These are phyloP conservation scores for Rhynchopsitta pachyrhyncha DNA, from an alignment of 2,113 vertebrate species.

Conservation along the genomic window DNA sequence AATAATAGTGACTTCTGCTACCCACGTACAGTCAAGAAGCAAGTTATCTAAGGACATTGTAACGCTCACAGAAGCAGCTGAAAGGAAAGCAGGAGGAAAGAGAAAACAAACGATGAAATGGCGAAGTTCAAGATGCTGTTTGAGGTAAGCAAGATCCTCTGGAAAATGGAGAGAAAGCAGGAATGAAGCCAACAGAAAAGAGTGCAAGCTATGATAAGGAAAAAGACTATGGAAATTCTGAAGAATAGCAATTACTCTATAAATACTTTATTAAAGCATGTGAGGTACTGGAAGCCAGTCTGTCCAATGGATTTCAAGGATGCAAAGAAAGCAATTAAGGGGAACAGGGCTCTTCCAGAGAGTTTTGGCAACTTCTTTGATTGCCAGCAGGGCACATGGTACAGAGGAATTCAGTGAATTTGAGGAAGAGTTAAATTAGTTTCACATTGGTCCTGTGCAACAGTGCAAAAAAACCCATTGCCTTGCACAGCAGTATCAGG, in stretches of 20 bases:
- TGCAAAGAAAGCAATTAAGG: constrained; percentile 5
- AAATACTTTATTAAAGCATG: constrained; percentile 23
- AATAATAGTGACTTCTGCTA: constrained; percentile 42
- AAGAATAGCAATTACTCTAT: constrained; percentile 31
- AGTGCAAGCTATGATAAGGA: constrained; percentile 40
- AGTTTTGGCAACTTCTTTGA: constrained; percentile 13
- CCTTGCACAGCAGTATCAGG: not conserved
- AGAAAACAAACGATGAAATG: constrained; percentile 45
- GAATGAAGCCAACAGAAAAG: constrained; percentile 24
- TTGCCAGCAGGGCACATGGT: not conserved
- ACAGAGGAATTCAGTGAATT: not conserved
- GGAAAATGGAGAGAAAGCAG: constrained; percentile 25
- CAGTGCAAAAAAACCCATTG: not conserved
- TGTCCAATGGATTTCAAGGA: not conserved
- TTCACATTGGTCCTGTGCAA: not conserved
- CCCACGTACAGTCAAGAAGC: not conserved
- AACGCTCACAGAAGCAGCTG: not conserved
- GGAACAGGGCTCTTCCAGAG: not conserved
- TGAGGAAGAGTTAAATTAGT: not conserved
- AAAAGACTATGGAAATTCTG: constrained; percentile 8
- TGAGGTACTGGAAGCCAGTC: not conserved
- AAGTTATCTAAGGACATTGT: constrained; percentile 47
- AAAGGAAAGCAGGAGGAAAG: constrained; percentile 18
- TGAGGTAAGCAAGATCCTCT: constrained; percentile 36
- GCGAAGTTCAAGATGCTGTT: constrained; percentile 6